Evolutionary conservation across 2,797 vertebrate genomes (phyloP), one percentile per base, ranked within the genome.

Genomic region (Melanotaenia boesemani): DNA sequence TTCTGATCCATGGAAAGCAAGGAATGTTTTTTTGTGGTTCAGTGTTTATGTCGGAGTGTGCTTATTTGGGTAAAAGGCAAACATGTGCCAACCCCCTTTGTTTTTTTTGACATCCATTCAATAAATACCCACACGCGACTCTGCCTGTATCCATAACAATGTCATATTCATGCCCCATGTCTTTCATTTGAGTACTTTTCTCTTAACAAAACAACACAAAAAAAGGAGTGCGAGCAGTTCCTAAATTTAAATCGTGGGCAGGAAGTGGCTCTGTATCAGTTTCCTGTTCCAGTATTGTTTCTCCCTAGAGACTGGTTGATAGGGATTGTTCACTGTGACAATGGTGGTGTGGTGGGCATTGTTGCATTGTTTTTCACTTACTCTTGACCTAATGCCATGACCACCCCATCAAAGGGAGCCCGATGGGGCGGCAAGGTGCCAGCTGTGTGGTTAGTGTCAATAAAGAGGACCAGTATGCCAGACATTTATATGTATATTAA

Each of bases 251-350:
- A 92, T 67, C 41, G 57, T 66, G 76, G 63, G 79, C 41, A 91
- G 93, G 94, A 95, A 93, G 91, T 83, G 75, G 76, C 75, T 81
- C 77, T 68, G 61, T 84, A 87, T 92, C 87, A 86, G 92, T 89
- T 93, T 95, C 93, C 94, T 87, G 81, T 72, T 92, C 70, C 85
- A 82, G 67, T 74, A 86, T 86, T 92, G 86, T 90, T 88, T 58
- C 54, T 82, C 89, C 83, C 82, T 60, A 59, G 85, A 83, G 88
- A 91, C 36, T 65, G 81, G 66, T 70, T 28, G 5, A 57, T 75
- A 44, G 74, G 77, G 81, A 93, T 90, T 90, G 90, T 93, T 88
- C 79, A 67, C 78, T 77, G 77, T 82, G 85, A 95, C 93, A 94
- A 94, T 94, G 84, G 82, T 22, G 74, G 77, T 65, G 75, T 66